Conservation (phyloP, 2,113 vertebrate species). For the Elanus axillaris region DNA sequence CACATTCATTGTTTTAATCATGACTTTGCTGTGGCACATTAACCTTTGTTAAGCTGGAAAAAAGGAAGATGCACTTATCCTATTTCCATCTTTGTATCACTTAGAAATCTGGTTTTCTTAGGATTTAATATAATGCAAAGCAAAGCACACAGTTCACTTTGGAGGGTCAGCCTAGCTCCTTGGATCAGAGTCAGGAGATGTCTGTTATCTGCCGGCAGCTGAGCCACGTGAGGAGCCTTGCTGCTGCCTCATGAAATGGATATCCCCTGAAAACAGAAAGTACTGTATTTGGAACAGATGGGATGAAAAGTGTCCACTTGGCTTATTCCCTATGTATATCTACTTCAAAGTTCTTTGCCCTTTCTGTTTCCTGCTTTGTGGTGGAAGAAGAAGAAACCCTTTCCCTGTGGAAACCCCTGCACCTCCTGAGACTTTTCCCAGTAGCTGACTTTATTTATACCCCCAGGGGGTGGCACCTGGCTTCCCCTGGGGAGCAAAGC, state of each 20-base stretch:
- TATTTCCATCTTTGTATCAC: background rate
- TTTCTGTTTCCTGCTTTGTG: background rate
- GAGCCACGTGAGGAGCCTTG: background rate
- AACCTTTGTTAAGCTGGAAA: background rate
- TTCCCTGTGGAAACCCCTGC: background rate
- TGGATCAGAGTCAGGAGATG: background rate
- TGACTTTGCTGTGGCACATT: background rate
- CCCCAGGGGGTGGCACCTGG: background rate
- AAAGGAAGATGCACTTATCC: background rate
- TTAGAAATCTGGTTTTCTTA: background rate
- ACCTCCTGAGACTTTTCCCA: background rate
- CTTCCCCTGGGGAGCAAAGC: background rate
- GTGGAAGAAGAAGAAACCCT: background rate
- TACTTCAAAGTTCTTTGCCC: background rate
- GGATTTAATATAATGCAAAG: background rate
- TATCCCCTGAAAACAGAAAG: background rate
- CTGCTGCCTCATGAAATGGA: background rate
- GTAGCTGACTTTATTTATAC: background rate
- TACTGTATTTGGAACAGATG: background rate
- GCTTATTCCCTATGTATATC: background rate
- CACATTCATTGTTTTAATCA: accelerated
- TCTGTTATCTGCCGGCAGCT: background rate
- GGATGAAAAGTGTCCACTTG: background rate
- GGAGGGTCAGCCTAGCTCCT: background rate
- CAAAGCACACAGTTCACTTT: background rate